phyloP scores from a whole-genome alignment of 2,888 invertebrate species.

The Latrodectus elegans region DNA sequence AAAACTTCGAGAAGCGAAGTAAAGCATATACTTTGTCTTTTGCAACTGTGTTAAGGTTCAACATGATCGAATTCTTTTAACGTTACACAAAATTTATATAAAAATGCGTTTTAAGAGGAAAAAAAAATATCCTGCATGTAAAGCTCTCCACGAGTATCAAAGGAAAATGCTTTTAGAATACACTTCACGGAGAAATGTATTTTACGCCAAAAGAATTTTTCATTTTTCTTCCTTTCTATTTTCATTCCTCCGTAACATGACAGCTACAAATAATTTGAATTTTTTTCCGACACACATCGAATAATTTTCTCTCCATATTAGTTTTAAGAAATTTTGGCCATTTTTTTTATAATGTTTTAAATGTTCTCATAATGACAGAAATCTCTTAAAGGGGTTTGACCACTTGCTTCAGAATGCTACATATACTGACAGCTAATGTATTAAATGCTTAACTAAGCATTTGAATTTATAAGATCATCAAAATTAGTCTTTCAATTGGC shows the following conservation, averaged over 20 bases:
- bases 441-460: too few relatives aligned
- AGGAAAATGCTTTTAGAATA: not conserved
- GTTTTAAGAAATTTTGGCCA: too few relatives aligned
- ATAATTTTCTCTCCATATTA: too few relatives aligned
- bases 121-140: not conserved
- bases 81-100: slow-evolving; percentile 1
- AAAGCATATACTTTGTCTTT: slow-evolving; percentile 15
- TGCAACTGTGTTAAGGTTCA: slow-evolving; percentile 26
- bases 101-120: not conserved
- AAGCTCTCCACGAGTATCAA: not conserved
- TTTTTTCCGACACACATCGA: too few relatives aligned
- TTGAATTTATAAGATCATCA: too few relatives aligned
- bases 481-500: too few relatives aligned
- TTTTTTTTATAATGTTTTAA: too few relatives aligned
- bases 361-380: too few relatives aligned
- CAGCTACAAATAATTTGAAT: too few relatives aligned
- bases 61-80: slow-evolving; percentile 30
- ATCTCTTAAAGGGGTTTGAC: too few relatives aligned
- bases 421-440: too few relatives aligned
- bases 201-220: not conserved
- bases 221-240: not conserved
- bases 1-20: slow-evolving; percentile 21
- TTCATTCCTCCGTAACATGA: not conserved
- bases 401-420: too few relatives aligned
- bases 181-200: not conserved